Percentiles rank a stretch among this genome's conserved stretches.
These are phyloP conservation scores for Campylomormyrus tamandua DNA, from an alignment of 2,113 vertebrate genomes.

Conservation along the genomic window DNA sequence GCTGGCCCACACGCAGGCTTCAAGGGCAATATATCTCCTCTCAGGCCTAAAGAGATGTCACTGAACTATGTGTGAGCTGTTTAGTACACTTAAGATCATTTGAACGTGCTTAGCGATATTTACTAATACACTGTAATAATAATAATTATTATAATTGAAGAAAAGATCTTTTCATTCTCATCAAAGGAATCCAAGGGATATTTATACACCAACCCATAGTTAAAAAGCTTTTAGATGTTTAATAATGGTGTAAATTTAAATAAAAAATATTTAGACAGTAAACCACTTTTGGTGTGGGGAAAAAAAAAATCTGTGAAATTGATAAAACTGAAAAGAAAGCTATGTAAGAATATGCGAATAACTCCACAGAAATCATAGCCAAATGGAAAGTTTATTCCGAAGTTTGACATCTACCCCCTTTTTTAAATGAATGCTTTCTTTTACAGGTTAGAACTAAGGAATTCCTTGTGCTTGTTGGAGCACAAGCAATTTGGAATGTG, in stretches of 20 bases:
- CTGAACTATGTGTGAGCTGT: not conserved
- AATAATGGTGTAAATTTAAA: not conserved
- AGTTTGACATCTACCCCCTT: conserved; percentile 13
- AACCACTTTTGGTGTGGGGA: not conserved
- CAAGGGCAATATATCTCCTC: not conserved
- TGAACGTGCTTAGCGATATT: not conserved
- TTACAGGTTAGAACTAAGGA: conserved; percentile 46
- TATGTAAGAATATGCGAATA: conserved; percentile 22
- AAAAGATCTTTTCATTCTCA: not conserved
- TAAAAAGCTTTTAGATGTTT: not conserved
- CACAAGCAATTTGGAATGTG: conserved; percentile 62
- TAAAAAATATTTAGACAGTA: not conserved
- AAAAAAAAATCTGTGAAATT: not conserved
- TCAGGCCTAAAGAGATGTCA: not conserved
- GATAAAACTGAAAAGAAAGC: not conserved
- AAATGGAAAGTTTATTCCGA: conserved; percentile 19
- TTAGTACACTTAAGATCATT: not conserved
- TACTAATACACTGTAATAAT: not conserved
- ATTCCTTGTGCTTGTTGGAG: conserved; percentile 63
- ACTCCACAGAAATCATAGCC: conserved; percentile 35
- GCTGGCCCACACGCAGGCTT: not conserved
- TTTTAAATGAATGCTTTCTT: conserved; percentile 41
- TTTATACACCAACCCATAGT: not conserved
- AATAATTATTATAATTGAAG: not conserved
- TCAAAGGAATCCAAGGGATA: not conserved